A percentile compares a stretch with the other conserved stretches of the same genome.
phyloP scores from a whole-genome alignment of 2,797 vertebrate genomes.

The Pithecia hirsuta region DNA sequence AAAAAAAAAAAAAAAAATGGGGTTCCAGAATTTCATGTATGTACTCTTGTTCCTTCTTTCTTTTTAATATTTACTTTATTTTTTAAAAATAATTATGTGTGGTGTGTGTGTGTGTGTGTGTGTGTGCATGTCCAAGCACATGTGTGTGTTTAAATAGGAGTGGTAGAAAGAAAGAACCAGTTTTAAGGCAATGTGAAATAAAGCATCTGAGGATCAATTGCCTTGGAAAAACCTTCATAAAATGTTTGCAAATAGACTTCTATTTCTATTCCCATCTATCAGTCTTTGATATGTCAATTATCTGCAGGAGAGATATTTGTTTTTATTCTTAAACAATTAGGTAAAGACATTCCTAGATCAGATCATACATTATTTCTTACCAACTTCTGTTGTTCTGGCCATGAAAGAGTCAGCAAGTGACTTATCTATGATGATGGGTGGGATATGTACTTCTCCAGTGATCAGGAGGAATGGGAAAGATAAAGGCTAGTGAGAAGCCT shows the following conservation, averaged over 20 bases:
- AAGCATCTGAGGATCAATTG: background rate
- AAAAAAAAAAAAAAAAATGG: background rate
- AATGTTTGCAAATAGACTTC: background rate
- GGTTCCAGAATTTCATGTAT: background rate
- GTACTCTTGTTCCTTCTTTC: background rate
- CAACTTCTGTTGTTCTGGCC: background rate
- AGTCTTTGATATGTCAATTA: background rate
- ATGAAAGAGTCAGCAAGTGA: background rate
- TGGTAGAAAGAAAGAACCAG: background rate
- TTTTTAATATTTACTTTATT: background rate
- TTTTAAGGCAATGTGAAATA: background rate
- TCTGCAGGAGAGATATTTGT: background rate
- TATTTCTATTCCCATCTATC: background rate
- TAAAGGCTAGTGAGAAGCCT: background rate
- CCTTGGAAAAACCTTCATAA: background rate
- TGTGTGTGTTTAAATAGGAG: background rate
- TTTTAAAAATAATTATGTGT: background rate
- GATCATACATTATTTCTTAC: background rate
- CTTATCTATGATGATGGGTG: background rate
- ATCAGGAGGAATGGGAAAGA: background rate
- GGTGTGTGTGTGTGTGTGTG: background rate
- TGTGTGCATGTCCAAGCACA: background rate
- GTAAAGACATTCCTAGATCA: background rate
- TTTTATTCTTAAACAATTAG: conserved; percentile 19
- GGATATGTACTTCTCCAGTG: background rate